A percentile compares a stretch with the other conserved stretches of the same genome.
phyloP scores from a whole-genome alignment of 1,140 invertebrate species.

The Pollicipes pollicipes region DNA sequence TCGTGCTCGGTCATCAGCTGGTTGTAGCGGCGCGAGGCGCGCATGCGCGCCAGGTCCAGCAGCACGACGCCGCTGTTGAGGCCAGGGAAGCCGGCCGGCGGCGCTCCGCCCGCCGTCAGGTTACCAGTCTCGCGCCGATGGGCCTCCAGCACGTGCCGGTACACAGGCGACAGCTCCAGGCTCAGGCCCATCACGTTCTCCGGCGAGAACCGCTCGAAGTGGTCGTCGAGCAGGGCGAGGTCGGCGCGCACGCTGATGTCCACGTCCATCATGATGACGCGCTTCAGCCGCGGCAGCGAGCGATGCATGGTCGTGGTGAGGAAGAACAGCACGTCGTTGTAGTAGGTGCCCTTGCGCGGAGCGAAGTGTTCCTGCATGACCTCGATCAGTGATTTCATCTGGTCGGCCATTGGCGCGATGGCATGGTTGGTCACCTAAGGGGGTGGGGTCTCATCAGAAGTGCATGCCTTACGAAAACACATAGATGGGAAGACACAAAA shows the following conservation, averaged over 20 bases:
- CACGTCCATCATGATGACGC: conserved; percentile 54
- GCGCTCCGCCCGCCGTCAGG: conserved; percentile 38
- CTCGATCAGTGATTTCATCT: conserved; percentile 43
- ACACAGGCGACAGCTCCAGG: conserved; percentile 60
- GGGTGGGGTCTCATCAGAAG: conserved; percentile 15
- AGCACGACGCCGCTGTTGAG: conserved; percentile 66
- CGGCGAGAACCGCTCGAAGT: conserved; percentile 36
- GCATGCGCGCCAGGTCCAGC: conserved; percentile 47
- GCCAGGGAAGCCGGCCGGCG: conserved; percentile 46
- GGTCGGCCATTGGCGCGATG: conserved; percentile 37
- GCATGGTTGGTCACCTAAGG: conserved; percentile 40
- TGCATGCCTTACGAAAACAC: conserved; percentile 5
- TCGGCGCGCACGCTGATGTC: conserved; percentile 59
- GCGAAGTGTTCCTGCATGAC: conserved; percentile 56
- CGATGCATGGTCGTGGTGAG: conserved; percentile 54
- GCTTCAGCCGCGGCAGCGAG: conserved; percentile 39
- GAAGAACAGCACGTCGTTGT: conserved; percentile 64
- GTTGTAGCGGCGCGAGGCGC: conserved; percentile 40
- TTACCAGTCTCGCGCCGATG: conserved; percentile 40
- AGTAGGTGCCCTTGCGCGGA: conserved; percentile 56
- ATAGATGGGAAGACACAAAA: neutral
- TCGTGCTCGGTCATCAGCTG: conserved; percentile 29
- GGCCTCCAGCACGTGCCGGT: conserved; percentile 50
- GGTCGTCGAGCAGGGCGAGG: conserved; percentile 41
- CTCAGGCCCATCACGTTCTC: conserved; percentile 51